phyloP scores from a whole-genome alignment of 1,140 invertebrate genomes.

The Achatina immaculata region DNA sequence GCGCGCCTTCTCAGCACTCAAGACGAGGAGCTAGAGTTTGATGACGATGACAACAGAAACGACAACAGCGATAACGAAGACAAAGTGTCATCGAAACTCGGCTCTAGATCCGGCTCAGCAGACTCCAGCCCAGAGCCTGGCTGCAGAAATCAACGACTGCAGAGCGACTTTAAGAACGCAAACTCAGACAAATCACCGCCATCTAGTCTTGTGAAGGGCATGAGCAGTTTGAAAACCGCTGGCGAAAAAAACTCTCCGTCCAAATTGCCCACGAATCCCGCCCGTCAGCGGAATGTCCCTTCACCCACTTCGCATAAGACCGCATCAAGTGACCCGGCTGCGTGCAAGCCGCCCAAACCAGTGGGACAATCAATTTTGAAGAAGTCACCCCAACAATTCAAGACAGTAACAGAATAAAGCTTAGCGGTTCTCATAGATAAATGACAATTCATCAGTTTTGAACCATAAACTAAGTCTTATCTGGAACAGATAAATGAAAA shows the following conservation, averaged over 20 bases:
- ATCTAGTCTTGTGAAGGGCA: neutral
- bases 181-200: neutral
- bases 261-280: neutral
- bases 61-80: neutral
- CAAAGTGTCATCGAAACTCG: neutral
- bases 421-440: too few species aligned
- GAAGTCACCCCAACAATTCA: conserved; percentile 17
- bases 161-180: conserved; percentile 3
- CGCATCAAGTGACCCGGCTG: neutral
- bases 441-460: too few species aligned
- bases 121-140: conserved; percentile 5
- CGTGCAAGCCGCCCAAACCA: neutral
- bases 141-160: neutral
- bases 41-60: conserved; percentile 18
- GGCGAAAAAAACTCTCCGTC: neutral
- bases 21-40: conserved; percentile 33
- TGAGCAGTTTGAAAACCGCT: neutral
- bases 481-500: too few species aligned
- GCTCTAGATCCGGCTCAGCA: neutral
- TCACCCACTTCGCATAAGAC: neutral
- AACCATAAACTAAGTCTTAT: too few species aligned
- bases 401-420: neutral
- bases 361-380: conserved; percentile 27
- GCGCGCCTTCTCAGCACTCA: neutral
- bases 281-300: neutral